Conservation (phyloP, 1,140 invertebrate species). For the Bilobella aurantiaca region DNA sequence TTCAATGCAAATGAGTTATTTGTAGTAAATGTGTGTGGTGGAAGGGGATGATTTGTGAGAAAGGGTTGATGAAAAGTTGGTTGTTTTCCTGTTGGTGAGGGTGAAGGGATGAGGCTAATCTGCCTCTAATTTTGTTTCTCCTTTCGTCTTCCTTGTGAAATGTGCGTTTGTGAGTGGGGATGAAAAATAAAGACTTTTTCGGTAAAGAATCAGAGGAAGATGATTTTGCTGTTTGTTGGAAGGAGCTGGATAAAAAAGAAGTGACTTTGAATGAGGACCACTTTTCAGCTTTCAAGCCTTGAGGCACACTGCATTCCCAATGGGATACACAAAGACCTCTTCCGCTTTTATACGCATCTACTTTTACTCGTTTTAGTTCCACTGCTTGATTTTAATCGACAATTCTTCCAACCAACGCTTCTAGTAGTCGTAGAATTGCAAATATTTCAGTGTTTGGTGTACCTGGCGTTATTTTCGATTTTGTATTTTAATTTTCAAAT, state of each 20-base stretch:
- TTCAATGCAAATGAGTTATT: too few relatives aligned
- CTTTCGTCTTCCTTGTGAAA: too few relatives aligned
- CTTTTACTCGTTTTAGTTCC: neutral
- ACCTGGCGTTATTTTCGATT: too few relatives aligned
- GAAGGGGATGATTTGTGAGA: too few relatives aligned
- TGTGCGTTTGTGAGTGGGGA: neutral
- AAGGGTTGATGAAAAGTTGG: too few relatives aligned
- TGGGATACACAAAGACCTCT: neutral
- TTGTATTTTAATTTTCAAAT: too few relatives aligned
- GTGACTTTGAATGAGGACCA: slow-evolving; percentile 10
- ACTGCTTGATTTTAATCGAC: neutral
- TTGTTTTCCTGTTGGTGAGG: too few relatives aligned
- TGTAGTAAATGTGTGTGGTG: too few relatives aligned
- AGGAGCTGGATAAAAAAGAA: neutral
- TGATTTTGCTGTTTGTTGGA: neutral
- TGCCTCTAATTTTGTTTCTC: neutral
- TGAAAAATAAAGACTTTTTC: neutral
- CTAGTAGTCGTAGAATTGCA: neutral
- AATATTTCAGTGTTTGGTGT: too few relatives aligned
- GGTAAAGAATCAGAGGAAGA: neutral
- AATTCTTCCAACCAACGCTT: neutral
- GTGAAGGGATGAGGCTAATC: neutral
- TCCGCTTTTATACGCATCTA: neutral
- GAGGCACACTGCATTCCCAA: slow-evolving; percentile 20
- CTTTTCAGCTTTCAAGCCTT: slow-evolving; percentile 14